Conservation (phyloP, 2,797 vertebrate species). For the Amniataba percoides region DNA sequence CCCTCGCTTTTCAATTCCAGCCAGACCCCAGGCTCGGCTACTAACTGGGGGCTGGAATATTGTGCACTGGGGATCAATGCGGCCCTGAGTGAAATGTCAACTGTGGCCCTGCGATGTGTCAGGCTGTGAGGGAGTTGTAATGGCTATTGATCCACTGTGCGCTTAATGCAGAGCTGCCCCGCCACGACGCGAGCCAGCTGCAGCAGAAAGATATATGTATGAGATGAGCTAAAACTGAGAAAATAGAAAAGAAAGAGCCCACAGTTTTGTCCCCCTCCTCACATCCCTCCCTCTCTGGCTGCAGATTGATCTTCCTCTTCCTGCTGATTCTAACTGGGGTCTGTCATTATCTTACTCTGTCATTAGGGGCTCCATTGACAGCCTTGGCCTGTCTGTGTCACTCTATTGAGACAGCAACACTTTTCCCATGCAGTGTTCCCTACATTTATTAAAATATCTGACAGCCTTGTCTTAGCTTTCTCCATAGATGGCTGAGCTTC, state of each 20-base stretch:
- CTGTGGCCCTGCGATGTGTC: constrained; percentile 95
- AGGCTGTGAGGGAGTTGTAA: constrained; percentile 99
- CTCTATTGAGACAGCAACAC: constrained; percentile 99
- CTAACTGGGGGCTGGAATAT: constrained; percentile 94
- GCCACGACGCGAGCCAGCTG: constrained; percentile 91
- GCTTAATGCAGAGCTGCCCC: constrained; percentile 95
- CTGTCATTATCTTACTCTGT: constrained; percentile 99
- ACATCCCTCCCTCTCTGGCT: constrained; percentile 95
- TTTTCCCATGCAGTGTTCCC: constrained; percentile 96
- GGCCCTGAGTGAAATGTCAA: constrained; percentile 98
- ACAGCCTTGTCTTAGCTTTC: constrained; percentile 90
- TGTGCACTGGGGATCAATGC: constrained; percentile 96
- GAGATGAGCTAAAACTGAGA: constrained; percentile 96
- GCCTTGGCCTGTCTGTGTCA: constrained; percentile 96
- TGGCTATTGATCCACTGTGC: constrained; percentile 99
- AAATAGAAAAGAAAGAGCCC: constrained; percentile 90
- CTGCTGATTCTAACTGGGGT: constrained; percentile 99
- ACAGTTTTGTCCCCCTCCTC: constrained; percentile 84
- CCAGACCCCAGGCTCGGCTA: constrained; percentile 90
- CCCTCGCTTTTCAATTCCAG: constrained; percentile 90
- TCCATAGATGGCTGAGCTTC: constrained; percentile 72
- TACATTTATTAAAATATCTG: constrained; percentile 97
- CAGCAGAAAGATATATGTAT: constrained; percentile 87
- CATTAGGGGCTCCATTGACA: constrained; percentile 99
- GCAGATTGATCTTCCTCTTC: constrained; percentile 99